These are phyloP conservation scores for Sarcophaga caerulescens DNA, from an alignment of 2,888 invertebrate species.

Conservation along the genomic window DNA sequence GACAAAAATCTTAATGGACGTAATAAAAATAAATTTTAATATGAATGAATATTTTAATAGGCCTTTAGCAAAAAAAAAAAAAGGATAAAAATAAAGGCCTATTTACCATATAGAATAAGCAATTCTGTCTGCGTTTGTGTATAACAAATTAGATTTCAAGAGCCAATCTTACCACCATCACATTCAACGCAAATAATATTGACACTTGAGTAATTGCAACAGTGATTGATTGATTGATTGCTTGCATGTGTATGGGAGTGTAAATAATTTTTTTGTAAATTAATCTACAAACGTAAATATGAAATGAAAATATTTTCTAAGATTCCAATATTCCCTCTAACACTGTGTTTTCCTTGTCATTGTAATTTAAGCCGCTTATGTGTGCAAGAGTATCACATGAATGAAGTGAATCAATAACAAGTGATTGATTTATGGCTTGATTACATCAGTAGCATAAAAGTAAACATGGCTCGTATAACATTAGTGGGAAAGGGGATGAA, in stretches of 20 bases:
- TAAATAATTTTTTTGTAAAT: too few relatives aligned
- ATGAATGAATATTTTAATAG: neutral
- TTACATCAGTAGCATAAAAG: constrained; percentile 25
- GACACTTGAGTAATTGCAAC: constrained; percentile 61
- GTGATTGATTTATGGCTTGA: constrained; percentile 63
- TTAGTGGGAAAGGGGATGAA: too few relatives aligned
- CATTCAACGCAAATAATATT: constrained; percentile 53
- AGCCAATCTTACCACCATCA: too few relatives aligned
- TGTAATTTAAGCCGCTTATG: constrained; percentile 16
- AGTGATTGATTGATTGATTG: too few relatives aligned
- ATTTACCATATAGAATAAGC: too few relatives aligned
- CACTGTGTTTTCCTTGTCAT: neutral
- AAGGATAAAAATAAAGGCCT: too few relatives aligned
- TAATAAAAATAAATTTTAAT: constrained; percentile 12
- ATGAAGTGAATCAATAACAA: neutral
- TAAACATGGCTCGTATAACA: too few relatives aligned
- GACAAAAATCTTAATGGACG: constrained; percentile 2
- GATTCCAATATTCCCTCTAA: neutral
- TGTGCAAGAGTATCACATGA: neutral
- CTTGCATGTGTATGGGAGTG: too few relatives aligned
- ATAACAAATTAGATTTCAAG: too few relatives aligned
- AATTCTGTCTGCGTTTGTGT: too few relatives aligned
- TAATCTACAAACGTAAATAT: constrained; percentile 9
- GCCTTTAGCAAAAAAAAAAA: too few relatives aligned
- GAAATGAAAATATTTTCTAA: constrained; percentile 32